Conservation (phyloP, 2,113 vertebrate genomes). For the Neolamprologus cancellatus region DNA sequence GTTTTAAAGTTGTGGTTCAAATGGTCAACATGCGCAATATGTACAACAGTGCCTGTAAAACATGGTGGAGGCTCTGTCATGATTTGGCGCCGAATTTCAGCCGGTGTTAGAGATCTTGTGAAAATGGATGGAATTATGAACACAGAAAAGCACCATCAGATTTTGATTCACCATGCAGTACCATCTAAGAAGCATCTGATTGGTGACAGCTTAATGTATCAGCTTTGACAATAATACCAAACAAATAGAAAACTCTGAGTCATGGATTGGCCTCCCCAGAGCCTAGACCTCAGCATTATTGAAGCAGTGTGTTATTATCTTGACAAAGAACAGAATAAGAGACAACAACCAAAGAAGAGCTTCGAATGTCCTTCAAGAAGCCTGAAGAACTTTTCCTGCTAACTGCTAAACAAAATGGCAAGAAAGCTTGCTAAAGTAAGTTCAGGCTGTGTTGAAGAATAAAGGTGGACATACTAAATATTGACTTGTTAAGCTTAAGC, state of each 20-base stretch:
- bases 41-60: background rate
- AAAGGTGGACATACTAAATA: background rate
- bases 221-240: background rate
- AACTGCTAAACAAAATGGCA: background rate
- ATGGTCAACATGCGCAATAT: background rate
- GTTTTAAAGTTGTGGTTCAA: background rate
- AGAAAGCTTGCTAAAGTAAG: background rate
- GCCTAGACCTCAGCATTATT: background rate
- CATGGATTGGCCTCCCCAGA: background rate
- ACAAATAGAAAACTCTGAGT: background rate
- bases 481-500: background rate
- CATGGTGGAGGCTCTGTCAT: background rate
- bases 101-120: background rate
- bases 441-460: background rate
- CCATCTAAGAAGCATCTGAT: background rate
- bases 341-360: background rate
- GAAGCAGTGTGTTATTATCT: background rate
- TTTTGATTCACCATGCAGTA: background rate
- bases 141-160: background rate
- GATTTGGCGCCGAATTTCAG: accelerated
- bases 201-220: background rate
- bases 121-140: background rate
- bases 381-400: background rate
- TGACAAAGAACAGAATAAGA: background rate
- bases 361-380: background rate